Evolutionary conservation across 2,797 vertebrate genomes (phyloP).

Genomic region (Hydrophis major): DNA sequence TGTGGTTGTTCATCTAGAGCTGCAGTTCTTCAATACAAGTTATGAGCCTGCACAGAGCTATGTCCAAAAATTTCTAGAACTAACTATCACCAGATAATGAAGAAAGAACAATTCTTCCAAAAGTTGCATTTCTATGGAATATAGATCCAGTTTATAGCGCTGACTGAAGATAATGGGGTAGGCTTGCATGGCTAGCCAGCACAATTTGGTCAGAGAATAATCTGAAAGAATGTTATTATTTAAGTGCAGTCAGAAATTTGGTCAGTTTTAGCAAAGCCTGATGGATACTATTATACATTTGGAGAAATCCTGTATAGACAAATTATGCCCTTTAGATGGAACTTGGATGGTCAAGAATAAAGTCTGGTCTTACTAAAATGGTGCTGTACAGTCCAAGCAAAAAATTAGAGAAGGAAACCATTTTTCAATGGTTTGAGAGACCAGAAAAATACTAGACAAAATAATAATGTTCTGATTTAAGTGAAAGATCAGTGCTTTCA

Average conservation of each 20-base stretch:
- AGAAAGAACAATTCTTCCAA: background rate
- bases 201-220: background rate
- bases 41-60: background rate
- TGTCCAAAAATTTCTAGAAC: background rate
- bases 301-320: background rate
- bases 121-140: background rate
- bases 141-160: background rate
- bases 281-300: background rate
- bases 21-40: background rate
- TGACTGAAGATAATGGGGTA: background rate
- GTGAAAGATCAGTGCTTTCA: background rate
- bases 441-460: background rate
- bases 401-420: background rate
- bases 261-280: background rate
- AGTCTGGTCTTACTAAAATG: background rate
- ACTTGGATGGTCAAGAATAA: background rate
- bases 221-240: background rate
- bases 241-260: background rate
- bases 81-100: background rate
- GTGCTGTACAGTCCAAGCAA: background rate
- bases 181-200: background rate
- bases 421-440: background rate
- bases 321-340: background rate
- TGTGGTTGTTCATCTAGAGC: background rate
- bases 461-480: background rate